Conservation (phyloP, 2,113 vertebrate genomes). For the Miniopterus natalensis region DNA sequence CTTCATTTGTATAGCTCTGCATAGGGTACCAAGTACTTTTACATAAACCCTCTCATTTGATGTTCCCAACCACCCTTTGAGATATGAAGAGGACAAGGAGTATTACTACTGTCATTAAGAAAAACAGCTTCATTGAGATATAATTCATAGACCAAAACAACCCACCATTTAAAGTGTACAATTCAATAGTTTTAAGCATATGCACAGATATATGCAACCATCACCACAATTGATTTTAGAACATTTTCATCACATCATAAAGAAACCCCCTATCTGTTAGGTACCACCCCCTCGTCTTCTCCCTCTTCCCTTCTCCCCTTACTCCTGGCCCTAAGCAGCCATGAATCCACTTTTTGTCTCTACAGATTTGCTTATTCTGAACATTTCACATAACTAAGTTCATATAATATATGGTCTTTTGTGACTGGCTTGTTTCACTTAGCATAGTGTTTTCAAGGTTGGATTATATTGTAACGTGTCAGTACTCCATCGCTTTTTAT, state of each 20-base stretch:
- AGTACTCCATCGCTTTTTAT: background rate
- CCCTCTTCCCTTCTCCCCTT: fast-evolving
- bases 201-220: background rate
- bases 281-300: background rate
- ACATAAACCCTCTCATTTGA: background rate
- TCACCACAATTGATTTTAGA: background rate
- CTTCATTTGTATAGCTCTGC: background rate
- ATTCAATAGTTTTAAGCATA: background rate
- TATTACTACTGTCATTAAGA: constrained; percentile 6
- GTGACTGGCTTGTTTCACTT: constrained; percentile 14
- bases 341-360: background rate
- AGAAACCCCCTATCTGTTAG: background rate
- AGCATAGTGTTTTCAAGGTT: background rate
- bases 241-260: background rate
- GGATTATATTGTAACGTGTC: background rate
- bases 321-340: background rate
- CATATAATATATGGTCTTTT: background rate
- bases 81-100: background rate
- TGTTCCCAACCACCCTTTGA: background rate
- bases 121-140: background rate
- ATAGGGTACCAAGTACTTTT: background rate
- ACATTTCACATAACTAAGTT: background rate
- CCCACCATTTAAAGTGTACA: background rate
- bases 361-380: background rate
- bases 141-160: constrained; percentile 9